These are phyloP conservation scores for honey bee (Apis mellifera) DNA, from an alignment of 1,140 invertebrate species.

Conservation along the genomic window DNA sequence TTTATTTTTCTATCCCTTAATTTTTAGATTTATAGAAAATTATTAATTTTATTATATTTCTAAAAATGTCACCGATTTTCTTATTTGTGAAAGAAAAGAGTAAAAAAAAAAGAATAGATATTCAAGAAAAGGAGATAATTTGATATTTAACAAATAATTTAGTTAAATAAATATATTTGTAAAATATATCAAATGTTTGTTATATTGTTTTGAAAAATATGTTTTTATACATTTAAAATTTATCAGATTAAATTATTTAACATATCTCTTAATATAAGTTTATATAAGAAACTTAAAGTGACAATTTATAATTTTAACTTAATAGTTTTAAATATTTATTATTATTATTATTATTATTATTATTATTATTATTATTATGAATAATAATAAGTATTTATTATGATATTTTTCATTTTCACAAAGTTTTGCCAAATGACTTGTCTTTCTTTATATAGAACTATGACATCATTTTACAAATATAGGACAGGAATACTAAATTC, in stretches of 20 bases:
- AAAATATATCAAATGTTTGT: conserved; percentile 5
- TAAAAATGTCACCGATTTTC: not conserved
- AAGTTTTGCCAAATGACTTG: conserved; percentile 42
- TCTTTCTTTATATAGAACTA: conserved; percentile 67
- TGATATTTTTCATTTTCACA: not conserved
- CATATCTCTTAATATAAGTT: not conserved
- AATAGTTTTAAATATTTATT: not conserved
- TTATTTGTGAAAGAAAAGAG: not conserved
- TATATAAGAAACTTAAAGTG: not conserved
- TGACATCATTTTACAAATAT: conserved; percentile 69
- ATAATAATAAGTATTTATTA: conserved; percentile 15
- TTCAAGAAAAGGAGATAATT: not conserved
- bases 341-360: not conserved
- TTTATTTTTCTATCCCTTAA: not conserved
- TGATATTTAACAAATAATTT: not conserved
- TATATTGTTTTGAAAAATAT: not conserved
- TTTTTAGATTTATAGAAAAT: not conserved
- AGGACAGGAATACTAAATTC: conserved; percentile 49
- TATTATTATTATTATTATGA: not conserved
- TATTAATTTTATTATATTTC: not conserved
- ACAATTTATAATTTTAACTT: not conserved
- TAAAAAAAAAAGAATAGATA: not conserved
- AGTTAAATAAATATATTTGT: not conserved
- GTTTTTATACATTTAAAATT: not conserved
- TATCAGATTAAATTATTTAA: not conserved